Conservation (phyloP, 2,797 vertebrate genomes). For the Cercopithecus diana region DNA sequence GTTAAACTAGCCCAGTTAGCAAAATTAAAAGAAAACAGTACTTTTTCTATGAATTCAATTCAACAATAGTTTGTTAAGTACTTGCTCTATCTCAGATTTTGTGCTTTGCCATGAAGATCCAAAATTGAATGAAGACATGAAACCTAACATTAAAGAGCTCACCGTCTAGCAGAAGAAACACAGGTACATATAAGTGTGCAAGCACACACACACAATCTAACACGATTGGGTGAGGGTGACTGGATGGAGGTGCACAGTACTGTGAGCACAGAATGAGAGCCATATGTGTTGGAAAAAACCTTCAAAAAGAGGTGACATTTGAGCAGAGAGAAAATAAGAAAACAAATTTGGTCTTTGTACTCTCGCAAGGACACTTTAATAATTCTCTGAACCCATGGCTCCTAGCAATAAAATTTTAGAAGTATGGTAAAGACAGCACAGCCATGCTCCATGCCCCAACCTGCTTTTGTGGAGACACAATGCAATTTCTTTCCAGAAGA, state of each 20-base stretch:
- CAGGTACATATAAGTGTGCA: no score
- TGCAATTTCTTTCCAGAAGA: not conserved
- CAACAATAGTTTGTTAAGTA: not conserved
- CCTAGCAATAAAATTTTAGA: not conserved
- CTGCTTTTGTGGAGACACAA: not conserved
- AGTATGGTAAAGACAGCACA: not conserved
- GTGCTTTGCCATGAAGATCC: not conserved
- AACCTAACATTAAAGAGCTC: no score
- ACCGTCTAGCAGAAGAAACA: not conserved
- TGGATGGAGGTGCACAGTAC: fast-evolving
- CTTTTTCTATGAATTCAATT: not conserved
- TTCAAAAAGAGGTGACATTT: not conserved
- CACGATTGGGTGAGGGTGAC: not conserved
- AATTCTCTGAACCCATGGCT: fast-evolving
- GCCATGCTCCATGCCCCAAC: no score
- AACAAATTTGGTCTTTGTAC: not conserved
- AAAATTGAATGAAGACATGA: not conserved
- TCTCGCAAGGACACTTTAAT: fast-evolving
- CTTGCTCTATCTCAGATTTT: not conserved
- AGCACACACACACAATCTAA: not conserved
- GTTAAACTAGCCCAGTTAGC: not conserved
- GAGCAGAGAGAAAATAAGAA: not conserved
- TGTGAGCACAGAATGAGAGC: not conserved
- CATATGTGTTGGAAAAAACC: not conserved
- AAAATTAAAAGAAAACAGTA: not conserved